A percentile compares a stretch with the other conserved stretches of the same genome.
Evolutionary conservation across 2,113 vertebrate species (phyloP).

Genomic region (Aptenodytes forsteri): DNA sequence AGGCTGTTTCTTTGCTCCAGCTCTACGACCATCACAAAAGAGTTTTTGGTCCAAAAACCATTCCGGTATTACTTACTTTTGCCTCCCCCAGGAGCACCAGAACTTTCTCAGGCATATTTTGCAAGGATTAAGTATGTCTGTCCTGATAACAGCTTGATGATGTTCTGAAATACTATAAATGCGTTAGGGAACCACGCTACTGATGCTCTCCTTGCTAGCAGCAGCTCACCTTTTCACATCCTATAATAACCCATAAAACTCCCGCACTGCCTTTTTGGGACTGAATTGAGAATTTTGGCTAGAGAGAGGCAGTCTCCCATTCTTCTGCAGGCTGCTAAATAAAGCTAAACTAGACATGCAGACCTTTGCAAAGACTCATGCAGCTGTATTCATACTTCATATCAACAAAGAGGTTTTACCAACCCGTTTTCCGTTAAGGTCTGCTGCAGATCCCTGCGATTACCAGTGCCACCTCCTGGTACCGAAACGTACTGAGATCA

Average conservation of each 20-base stretch:
- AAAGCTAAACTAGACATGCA: not conserved
- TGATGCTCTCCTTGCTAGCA: not conserved
- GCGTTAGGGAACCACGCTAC: not conserved
- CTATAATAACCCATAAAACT: not conserved
- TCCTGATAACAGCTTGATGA: not conserved
- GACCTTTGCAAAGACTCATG: not conserved
- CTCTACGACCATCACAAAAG: not conserved
- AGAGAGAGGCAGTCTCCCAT: not conserved
- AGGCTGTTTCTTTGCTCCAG: not conserved
- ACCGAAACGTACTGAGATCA: not conserved
- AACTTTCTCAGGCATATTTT: not conserved
- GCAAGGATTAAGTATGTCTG: not conserved
- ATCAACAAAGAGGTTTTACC: not conserved
- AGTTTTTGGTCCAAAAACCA: not conserved
- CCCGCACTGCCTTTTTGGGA: not conserved
- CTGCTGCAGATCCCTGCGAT: not conserved
- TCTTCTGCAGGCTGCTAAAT: not conserved
- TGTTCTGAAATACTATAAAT: not conserved
- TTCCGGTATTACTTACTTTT: not conserved
- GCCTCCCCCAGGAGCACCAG: not conserved
- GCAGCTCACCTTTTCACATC: not conserved
- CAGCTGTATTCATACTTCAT: not conserved
- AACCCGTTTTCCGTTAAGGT: not conserved
- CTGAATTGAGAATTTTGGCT: not conserved
- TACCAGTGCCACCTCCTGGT: slow-evolving; percentile 22